Conservation (phyloP, 1,140 invertebrate genomes). For the Triops longicaudatus region DNA sequence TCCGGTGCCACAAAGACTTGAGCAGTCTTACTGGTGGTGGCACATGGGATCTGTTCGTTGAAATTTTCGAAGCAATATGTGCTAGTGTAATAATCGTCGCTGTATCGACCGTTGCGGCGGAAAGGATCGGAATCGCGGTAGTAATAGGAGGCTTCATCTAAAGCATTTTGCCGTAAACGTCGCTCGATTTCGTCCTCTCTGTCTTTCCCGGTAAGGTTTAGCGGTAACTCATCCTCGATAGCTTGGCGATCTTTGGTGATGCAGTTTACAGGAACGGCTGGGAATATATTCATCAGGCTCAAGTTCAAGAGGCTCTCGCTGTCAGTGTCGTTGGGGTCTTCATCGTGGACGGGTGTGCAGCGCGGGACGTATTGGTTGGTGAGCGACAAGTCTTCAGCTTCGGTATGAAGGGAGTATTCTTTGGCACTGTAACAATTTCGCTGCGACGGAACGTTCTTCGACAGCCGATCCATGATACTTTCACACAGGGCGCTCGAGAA, state of each 20-base stretch:
- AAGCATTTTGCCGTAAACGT: conserved; percentile 21
- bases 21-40: not conserved
- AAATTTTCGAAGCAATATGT: not conserved
- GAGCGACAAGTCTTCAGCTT: not conserved
- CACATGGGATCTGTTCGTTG: not conserved
- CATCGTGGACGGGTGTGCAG: not conserved
- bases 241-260: conserved; percentile 13
- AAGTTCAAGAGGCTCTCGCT: not conserved
- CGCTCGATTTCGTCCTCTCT: conserved; percentile 27
- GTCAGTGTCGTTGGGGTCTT: not conserved
- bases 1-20: conserved; percentile 28
- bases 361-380: not conserved
- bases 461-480: not conserved
- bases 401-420: not conserved
- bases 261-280: not conserved
- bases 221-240: conserved; percentile 26
- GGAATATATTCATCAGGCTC: not conserved
- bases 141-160: conserved; percentile 24
- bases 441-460: not conserved
- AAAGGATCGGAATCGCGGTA: conserved; percentile 19
- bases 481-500: too few species aligned
- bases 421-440: not conserved
- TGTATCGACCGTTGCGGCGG: not conserved
- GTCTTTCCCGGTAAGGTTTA: conserved; percentile 25
- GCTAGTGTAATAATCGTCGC: not conserved